Evolutionary conservation across 2,888 invertebrate genomes (phyloP), one percentile per base, ranked within the genome.

Genomic region (Pristionchus exspectatus): DNA sequence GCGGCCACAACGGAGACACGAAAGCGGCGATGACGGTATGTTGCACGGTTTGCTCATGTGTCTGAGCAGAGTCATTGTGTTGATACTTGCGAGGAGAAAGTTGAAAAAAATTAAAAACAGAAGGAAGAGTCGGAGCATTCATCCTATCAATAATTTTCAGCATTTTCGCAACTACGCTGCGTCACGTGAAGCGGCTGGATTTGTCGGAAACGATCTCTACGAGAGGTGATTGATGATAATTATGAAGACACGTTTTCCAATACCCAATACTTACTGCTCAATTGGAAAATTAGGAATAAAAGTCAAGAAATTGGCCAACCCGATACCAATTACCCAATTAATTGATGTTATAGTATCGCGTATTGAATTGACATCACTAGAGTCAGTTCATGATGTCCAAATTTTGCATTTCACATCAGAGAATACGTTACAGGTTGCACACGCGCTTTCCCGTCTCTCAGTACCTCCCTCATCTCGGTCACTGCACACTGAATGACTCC

Each of bases 121-220:
- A 44, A 44, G 3, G 44, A 44, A 44, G 4, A 44, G 44, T 3
- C 44, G 44, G 44, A 56, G 4, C 44, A 9, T 14, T 50, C n/a
- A 30, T 50, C 10, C 44, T 50, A 50, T 50, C 44, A 7, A 12
- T 50, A 3, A 50, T 50, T 87, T 90, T 1, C 89, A 91, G 90
- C 91, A 92, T 87, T 92, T 93, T 88, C 90, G 88, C 21, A 90
- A 88, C 27, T 93, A 93, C 90, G 88, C 91, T 30, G 90, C 90
- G 30, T 93, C 93, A 0, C 74, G 93, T 54, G 85, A 91, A 56
- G 93, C 93, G 3, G 92, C 92, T 10, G 93, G 92, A 69, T 93
- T 93, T 81, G 90, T 90, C 10, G 93, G 91, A 44, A 90, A 90
- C 0, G 91, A 93, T 74, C 90, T 92, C 24, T 90, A 90, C 3